Evolutionary conservation across 23 tunicate genomes (phyloP).

Genomic region (Trididemnum miniatum): DNA sequence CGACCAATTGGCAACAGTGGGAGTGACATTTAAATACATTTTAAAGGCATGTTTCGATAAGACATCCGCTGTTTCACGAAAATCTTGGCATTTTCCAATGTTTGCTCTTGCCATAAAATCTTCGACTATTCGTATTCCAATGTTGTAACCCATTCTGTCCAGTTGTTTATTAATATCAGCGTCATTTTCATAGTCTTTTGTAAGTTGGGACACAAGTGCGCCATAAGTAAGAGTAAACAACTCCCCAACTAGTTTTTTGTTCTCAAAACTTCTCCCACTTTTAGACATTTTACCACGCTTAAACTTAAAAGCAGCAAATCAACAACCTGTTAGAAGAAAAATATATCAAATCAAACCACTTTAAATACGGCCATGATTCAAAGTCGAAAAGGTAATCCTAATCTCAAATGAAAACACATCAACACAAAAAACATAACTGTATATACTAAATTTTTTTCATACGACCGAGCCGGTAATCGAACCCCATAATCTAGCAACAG

Average conservation of each 20-base stretch:
- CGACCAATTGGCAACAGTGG: constrained; percentile 82
- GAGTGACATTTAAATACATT: constrained; percentile 81
- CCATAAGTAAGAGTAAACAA: constrained; percentile 89
- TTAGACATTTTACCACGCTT: constrained; percentile 14
- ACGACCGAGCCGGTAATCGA: too few relatives aligned
- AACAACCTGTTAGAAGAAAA: too few relatives aligned
- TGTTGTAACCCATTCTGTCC: constrained; percentile 94
- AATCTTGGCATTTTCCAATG: constrained; percentile 71
- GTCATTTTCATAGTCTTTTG: constrained; percentile 76
- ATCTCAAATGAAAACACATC: too few relatives aligned
- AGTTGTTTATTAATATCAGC: constrained; percentile 86
- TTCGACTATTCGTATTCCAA: constrained; percentile 80
- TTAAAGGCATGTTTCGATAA: constrained; percentile 74
- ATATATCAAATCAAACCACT: not conserved
- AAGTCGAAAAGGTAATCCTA: too few relatives aligned
- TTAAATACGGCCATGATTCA: too few relatives aligned
- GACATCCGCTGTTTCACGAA: constrained; percentile 88
- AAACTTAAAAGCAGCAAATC: too few relatives aligned
- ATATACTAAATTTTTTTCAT: too few relatives aligned
- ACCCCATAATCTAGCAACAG: too few relatives aligned
- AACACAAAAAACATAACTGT: too few relatives aligned
- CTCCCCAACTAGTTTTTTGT: constrained; percentile 79
- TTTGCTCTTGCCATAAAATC: constrained; percentile 72
- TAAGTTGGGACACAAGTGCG: constrained; percentile 74
- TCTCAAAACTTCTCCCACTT: constrained; percentile 14